A percentile compares a stretch with the other conserved stretches of the same genome.
These are phyloP conservation scores for Hypolimnas misippus DNA, from an alignment of 2,888 invertebrate genomes.

Conservation along the genomic window DNA sequence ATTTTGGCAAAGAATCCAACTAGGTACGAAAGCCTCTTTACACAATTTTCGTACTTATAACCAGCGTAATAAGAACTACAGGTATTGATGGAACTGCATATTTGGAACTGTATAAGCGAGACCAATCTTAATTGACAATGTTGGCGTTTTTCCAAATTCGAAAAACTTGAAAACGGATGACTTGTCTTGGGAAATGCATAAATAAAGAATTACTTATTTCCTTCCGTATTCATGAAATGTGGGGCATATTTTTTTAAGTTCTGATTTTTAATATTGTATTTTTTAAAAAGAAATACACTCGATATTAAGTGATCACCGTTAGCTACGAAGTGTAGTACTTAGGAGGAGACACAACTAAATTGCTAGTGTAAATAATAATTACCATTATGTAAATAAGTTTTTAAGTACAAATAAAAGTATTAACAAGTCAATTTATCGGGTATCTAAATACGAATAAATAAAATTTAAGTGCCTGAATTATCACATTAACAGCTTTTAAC, in stretches of 20 bases:
- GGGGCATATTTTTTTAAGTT: neutral
- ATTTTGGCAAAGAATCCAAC: constrained; percentile 25
- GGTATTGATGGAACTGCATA: neutral
- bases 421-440: too few species aligned
- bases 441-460: too few species aligned
- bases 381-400: too few species aligned
- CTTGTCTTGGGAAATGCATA: constrained; percentile 11
- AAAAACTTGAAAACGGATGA: constrained; percentile 19
- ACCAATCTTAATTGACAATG: constrained; percentile 36
- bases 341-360: too few species aligned
- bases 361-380: too few species aligned
- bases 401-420: too few species aligned
- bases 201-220: constrained; percentile 10
- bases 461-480: too few species aligned
- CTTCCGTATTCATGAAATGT: constrained; percentile 5
- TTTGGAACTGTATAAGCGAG: constrained; percentile 18
- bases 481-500: too few species aligned
- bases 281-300: too few species aligned
- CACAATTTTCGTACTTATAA: constrained; percentile 15
- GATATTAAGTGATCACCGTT: too few species aligned
- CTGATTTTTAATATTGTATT: too few species aligned
- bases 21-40: constrained; percentile 6
- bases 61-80: constrained; percentile 10
- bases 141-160: constrained; percentile 33
- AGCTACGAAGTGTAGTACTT: too few species aligned